Evolutionary conservation across 2,888 invertebrate species (phyloP).

Genomic region (Cheilosia vulpina): DNA sequence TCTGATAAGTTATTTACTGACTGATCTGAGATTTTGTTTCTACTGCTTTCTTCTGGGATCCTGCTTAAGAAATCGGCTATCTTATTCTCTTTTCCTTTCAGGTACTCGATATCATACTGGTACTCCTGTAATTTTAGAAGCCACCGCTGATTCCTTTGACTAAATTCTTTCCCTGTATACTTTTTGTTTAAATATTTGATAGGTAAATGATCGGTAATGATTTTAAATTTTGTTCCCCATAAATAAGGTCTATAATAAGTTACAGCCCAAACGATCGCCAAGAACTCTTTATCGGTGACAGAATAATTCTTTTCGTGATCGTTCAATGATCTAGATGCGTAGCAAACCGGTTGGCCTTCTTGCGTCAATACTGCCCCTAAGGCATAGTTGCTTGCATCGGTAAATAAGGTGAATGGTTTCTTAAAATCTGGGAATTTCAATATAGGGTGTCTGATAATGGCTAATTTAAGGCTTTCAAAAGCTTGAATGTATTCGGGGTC

Average conservation of each 20-base stretch:
- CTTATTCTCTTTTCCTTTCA: background rate
- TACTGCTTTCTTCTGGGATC: background rate
- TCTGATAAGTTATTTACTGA: too few relatives aligned
- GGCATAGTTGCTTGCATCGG: slow-evolving; percentile 71
- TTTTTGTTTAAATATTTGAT: too few relatives aligned
- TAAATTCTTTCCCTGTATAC: too few relatives aligned
- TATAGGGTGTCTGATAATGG: slow-evolving; percentile 30
- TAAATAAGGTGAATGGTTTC: slow-evolving; percentile 49
- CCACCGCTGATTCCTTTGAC: too few relatives aligned
- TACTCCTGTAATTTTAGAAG: background rate
- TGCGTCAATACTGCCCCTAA: slow-evolving; percentile 66
- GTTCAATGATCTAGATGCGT: slow-evolving; percentile 64
- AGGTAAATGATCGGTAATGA: too few relatives aligned
- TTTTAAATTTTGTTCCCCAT: too few relatives aligned
- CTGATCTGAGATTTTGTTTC: too few relatives aligned
- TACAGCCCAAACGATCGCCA: too few relatives aligned
- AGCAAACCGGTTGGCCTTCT: slow-evolving; percentile 48
- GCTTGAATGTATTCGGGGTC: slow-evolving; percentile 39
- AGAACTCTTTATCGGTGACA: slow-evolving; percentile 39
- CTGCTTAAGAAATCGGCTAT: slow-evolving; percentile 14
- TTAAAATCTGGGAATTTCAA: slow-evolving; percentile 55
- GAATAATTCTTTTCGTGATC: slow-evolving; percentile 68
- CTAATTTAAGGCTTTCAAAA: slow-evolving; percentile 41
- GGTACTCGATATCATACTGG: slow-evolving; percentile 8
- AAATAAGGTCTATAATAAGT: too few relatives aligned